Evolutionary conservation across 1,140 invertebrate species (phyloP).

Genomic region (Drosophila virilis): DNA sequence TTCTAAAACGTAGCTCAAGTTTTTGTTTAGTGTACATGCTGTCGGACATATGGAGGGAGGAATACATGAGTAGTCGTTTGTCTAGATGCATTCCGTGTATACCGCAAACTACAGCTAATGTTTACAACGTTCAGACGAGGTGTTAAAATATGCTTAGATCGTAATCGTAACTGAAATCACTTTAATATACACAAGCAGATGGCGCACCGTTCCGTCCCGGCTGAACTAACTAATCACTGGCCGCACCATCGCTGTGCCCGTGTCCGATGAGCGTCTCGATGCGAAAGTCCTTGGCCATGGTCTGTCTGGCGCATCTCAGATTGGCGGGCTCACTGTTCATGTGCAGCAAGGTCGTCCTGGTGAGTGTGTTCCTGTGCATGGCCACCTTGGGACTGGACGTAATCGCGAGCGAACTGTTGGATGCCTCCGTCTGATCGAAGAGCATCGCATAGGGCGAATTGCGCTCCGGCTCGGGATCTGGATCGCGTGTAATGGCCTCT

Average conservation of each 20-base stretch:
- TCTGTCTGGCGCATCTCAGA: constrained; percentile 57
- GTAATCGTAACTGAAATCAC: constrained; percentile 50
- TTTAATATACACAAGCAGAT: constrained; percentile 53
- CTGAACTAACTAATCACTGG: constrained; percentile 49
- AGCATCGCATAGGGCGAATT: constrained; percentile 56
- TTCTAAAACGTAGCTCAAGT: no score
- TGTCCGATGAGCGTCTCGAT: constrained; percentile 83
- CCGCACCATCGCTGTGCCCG: constrained; percentile 55
- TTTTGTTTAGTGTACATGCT: constrained; percentile 17
- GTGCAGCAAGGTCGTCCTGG: constrained; percentile 44
- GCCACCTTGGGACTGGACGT: constrained; percentile 65
- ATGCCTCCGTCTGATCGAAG: constrained; percentile 64
- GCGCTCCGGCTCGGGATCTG: constrained; percentile 27
- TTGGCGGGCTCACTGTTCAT: constrained; percentile 56
- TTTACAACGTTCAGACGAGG: constrained; percentile 42
- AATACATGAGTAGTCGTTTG: background rate
- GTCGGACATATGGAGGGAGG: constrained; percentile 13
- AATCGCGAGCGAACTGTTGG: constrained; percentile 50
- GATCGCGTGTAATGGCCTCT: constrained; percentile 26
- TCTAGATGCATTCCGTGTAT: constrained; percentile 12
- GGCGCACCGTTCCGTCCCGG: background rate
- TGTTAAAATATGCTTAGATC: constrained; percentile 69
- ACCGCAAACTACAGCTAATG: constrained; percentile 38
- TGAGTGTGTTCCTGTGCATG: constrained; percentile 21
- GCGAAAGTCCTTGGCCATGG: constrained; percentile 81